These are phyloP conservation scores for Caenorhabditis sp. DNA, from an alignment of 2,888 invertebrate species.

Conservation along the genomic window DNA sequence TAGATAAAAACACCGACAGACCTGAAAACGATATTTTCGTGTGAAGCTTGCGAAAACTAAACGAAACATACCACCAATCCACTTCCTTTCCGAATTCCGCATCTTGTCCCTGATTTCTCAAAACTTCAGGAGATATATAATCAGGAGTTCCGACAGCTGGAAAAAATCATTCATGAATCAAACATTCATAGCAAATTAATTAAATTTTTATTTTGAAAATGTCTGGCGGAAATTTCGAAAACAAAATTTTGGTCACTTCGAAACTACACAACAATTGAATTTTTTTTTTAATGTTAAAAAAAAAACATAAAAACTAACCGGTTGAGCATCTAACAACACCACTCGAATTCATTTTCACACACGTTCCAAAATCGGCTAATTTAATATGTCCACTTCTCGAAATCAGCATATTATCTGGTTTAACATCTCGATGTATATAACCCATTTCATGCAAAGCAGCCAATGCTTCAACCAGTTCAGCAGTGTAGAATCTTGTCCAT, in stretches of 20 bases:
- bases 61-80: conserved; percentile 73
- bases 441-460: conserved; percentile 99
- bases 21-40: conserved; percentile 19
- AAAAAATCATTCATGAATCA: too few relatives aligned
- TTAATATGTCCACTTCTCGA: conserved; percentile 85
- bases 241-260: too few relatives aligned
- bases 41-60: not conserved
- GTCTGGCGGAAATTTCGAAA: too few relatives aligned
- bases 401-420: conserved; percentile 79
- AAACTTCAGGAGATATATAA: conserved; percentile 97
- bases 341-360: conserved; percentile 89
- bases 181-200: too few relatives aligned
- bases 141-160: conserved; percentile 99
- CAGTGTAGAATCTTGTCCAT: conserved; percentile 97
- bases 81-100: conserved; percentile 94
- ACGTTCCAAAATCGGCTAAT: conserved; percentile 98
- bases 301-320: conserved; percentile 5
- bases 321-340: conserved; percentile 50
- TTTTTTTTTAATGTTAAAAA: not conserved
- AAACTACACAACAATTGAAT: too few relatives aligned
- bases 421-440: conserved; percentile 82
- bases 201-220: too few relatives aligned
- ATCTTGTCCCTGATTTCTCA: conserved; percentile 93
- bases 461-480: conserved; percentile 94
- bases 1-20: conserved; percentile 98